These are phyloP conservation scores for Monochamus alternatus DNA, from an alignment of 2,888 invertebrate genomes.

Conservation along the genomic window DNA sequence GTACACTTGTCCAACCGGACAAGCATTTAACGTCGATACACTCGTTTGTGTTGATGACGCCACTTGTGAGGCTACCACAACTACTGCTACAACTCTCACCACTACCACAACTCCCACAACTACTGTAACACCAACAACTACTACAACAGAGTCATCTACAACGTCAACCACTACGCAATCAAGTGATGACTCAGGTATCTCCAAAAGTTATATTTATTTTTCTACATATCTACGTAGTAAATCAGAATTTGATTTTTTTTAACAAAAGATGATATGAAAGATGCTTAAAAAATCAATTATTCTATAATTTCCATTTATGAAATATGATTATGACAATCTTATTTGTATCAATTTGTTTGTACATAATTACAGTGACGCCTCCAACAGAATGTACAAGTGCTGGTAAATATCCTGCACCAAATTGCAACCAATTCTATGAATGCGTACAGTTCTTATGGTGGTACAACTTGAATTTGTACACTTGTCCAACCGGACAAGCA, in stretches of 20 bases:
- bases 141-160: constrained; percentile 27
- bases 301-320: no score
- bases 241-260: no score
- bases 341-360: no score
- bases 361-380: background rate
- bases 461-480: constrained; percentile 40
- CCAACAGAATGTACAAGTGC: constrained; percentile 10
- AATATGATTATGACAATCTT: background rate
- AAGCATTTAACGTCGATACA: constrained; percentile 20
- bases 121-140: background rate
- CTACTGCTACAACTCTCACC: background rate
- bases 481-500: constrained; percentile 42
- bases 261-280: no score
- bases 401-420: constrained; percentile 20
- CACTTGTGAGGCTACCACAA: background rate
- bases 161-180: constrained; percentile 8
- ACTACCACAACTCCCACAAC: background rate
- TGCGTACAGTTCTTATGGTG: constrained; percentile 39
- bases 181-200: no score
- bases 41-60: constrained; percentile 2
- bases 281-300: no score
- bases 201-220: no score
- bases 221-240: no score
- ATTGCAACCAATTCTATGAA: constrained; percentile 24
- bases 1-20: constrained; percentile 42